A percentile compares a stretch with the other conserved stretches of the same genome.
These are phyloP conservation scores for Bombus confusus DNA, from an alignment of 1,140 invertebrate genomes.

Conservation along the genomic window DNA sequence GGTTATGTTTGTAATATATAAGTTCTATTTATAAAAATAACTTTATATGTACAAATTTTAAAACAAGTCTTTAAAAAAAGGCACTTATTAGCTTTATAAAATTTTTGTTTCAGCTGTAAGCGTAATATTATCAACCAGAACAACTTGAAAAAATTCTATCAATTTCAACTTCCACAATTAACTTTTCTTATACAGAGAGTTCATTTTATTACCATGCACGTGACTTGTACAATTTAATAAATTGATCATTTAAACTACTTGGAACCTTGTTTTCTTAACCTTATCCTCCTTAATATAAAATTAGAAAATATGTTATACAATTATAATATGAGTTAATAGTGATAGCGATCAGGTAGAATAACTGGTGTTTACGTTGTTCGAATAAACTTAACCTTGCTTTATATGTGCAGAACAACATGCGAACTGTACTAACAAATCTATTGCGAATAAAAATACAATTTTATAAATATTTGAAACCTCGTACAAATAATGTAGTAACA, in stretches of 20 bases:
- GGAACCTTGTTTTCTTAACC: neutral
- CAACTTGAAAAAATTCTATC: neutral
- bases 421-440: constrained; percentile 52
- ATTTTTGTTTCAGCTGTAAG: constrained; percentile 54
- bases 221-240: constrained; percentile 68
- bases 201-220: constrained; percentile 63
- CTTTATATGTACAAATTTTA: neutral
- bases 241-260: constrained; percentile 56
- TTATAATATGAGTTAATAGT: neutral
- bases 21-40: neutral
- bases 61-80: neutral
- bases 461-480: constrained; percentile 39
- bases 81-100: neutral
- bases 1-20: neutral
- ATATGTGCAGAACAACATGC: constrained; percentile 51
- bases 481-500: constrained; percentile 43
- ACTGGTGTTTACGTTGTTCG: neutral
- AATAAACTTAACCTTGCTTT: constrained; percentile 28
- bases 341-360: neutral
- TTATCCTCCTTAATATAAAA: neutral
- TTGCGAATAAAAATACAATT: constrained; percentile 56
- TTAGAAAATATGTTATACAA: neutral
- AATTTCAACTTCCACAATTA: neutral
- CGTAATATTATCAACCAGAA: constrained; percentile 12
- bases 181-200: constrained; percentile 34